phyloP scores from a whole-genome alignment of 2,113 vertebrate species.

The Indri indri region DNA sequence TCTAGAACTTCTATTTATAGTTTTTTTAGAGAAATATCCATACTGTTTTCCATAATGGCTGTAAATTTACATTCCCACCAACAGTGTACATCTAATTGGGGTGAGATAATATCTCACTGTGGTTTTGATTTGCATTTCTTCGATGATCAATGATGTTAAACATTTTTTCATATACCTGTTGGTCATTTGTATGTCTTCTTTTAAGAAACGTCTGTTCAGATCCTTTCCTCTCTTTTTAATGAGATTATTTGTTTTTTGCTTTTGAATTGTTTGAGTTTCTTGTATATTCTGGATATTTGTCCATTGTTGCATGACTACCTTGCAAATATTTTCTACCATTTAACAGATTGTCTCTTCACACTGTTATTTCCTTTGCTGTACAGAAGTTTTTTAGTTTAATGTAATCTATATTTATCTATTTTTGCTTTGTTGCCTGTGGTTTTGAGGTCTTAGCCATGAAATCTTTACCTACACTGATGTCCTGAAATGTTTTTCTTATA shows the following conservation, averaged over 20 bases:
- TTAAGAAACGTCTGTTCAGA: background rate
- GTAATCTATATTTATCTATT: background rate
- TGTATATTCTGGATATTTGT: background rate
- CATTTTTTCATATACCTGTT: background rate
- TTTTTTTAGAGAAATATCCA: background rate
- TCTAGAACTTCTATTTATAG: background rate
- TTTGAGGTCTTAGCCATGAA: background rate
- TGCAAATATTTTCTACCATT: background rate
- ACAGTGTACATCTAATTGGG: background rate
- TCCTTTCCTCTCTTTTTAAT: background rate
- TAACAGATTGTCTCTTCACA: background rate
- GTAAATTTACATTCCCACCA: background rate
- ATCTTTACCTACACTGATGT: background rate
- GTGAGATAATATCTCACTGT: background rate
- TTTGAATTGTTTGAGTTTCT: background rate
- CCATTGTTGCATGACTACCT: background rate
- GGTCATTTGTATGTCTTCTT: background rate
- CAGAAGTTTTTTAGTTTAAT: background rate
- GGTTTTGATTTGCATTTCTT: background rate
- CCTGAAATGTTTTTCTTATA: background rate
- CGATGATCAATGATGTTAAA: background rate
- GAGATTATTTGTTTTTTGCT: background rate
- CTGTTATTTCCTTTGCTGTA: background rate
- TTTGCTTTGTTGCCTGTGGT: background rate
- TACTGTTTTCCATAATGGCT: background rate